A percentile compares a stretch with the other conserved stretches of the same genome.
Evolutionary conservation across 2,888 invertebrate species (phyloP).

Genomic region (Sinodicranocentrus sp.): DNA sequence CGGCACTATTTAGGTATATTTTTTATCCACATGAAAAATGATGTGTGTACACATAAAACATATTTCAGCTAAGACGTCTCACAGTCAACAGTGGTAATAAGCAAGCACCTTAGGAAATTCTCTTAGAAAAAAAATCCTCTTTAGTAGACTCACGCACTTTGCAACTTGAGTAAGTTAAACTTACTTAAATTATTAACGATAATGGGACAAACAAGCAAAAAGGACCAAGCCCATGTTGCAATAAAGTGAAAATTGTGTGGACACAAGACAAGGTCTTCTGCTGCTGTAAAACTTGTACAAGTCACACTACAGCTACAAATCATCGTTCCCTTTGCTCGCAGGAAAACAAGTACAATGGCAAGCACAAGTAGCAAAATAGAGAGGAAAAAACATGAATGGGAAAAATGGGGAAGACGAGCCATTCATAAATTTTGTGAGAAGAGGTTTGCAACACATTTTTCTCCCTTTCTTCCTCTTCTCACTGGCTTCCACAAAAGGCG

Average conservation of each 20-base stretch:
- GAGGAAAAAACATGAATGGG: conserved; percentile 25
- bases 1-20: neutral
- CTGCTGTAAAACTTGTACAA: neutral
- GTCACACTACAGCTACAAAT: conserved; percentile 29
- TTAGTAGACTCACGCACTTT: neutral
- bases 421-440: conserved; percentile 51
- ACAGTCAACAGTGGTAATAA: neutral
- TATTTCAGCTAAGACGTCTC: neutral
- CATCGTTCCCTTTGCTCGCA: neutral
- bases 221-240: conserved; percentile 22
- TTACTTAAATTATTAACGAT: conserved; percentile 45
- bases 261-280: neutral
- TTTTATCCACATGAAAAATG: conserved; percentile 10
- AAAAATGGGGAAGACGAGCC: conserved; percentile 26
- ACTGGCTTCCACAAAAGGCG: conserved; percentile 43
- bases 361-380: conserved; percentile 5
- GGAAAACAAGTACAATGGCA: neutral
- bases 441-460: neutral
- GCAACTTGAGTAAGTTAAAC: neutral
- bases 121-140: neutral
- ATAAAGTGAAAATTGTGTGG: neutral
- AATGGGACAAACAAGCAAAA: conserved; percentile 46
- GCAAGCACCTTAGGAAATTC: neutral
- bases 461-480: neutral
- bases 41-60: conserved; percentile 15